A percentile compares a stretch with the other conserved stretches of the same genome.
Evolutionary conservation across 2,797 vertebrate genomes (phyloP).

Genomic region (Leuciscus waleckii): DNA sequence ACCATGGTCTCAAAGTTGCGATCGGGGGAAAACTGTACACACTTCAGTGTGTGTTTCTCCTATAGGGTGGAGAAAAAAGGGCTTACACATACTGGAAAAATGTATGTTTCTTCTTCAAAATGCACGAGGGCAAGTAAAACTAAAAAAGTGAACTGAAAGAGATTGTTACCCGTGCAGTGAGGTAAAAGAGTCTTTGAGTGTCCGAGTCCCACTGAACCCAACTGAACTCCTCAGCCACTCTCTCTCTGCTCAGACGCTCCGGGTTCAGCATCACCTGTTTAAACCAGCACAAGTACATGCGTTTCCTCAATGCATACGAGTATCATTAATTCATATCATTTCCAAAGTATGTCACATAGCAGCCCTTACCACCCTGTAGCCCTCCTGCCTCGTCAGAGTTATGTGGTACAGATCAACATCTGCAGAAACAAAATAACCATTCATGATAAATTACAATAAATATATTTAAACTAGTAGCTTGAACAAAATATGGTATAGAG

Average conservation of each 20-base stretch:
- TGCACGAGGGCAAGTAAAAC: neutral
- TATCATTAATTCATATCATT: neutral
- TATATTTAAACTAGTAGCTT: neutral
- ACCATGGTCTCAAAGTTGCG: slow-evolving; percentile 86
- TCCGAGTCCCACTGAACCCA: slow-evolving; percentile 94
- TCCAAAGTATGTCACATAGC: neutral
- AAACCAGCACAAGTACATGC: neutral
- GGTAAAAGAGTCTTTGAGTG: slow-evolving; percentile 90
- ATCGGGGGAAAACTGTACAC: slow-evolving; percentile 88
- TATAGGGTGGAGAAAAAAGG: slow-evolving; percentile 61
- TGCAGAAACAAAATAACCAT: slow-evolving; percentile 69
- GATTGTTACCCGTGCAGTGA: slow-evolving; percentile 80
- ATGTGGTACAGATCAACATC: slow-evolving; percentile 91
- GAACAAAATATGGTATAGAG: neutral
- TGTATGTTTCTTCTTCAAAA: neutral
- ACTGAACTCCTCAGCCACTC: slow-evolving; percentile 87
- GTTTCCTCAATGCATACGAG: neutral
- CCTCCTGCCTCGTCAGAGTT: slow-evolving; percentile 81
- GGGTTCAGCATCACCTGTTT: slow-evolving; percentile 86
- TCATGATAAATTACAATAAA: neutral
- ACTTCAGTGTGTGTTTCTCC: slow-evolving; percentile 84
- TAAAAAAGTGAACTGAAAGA: neutral
- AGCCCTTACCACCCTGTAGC: slow-evolving; percentile 85
- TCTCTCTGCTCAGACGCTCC: slow-evolving; percentile 82
- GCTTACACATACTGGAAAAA: neutral